A percentile compares a stretch with the other conserved stretches of the same genome.
These are phyloP conservation scores for Neria commutata DNA, from an alignment of 2,888 invertebrate species.

Conservation along the genomic window DNA sequence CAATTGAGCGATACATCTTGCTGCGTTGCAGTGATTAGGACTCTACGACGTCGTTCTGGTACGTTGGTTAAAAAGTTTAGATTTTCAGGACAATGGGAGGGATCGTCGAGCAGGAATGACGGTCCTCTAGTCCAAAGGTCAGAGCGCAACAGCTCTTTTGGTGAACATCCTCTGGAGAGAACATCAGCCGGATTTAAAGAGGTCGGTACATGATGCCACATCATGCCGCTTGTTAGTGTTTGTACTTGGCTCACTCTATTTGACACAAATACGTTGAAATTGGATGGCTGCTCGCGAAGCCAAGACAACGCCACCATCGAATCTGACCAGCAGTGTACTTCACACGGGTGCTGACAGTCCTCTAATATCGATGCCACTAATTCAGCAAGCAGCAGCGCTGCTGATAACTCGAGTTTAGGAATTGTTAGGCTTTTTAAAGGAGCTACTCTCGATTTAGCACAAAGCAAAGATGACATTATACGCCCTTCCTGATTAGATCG, in stretches of 20 bases:
- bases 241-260: conserved; percentile 23
- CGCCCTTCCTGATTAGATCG: neutral
- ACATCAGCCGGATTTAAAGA: conserved; percentile 9
- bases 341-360: neutral
- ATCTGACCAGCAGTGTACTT: conserved; percentile 25
- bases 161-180: conserved; percentile 7
- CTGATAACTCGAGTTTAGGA: conserved; percentile 28
- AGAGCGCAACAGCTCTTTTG: neutral
- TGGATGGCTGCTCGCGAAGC: conserved; percentile 21
- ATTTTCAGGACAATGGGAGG: conserved; percentile 3
- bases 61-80: conserved; percentile 4
- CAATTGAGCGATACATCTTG: neutral
- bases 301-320: conserved; percentile 22
- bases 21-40: neutral
- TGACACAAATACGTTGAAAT: conserved; percentile 28
- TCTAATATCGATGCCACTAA: neutral
- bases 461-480: neutral
- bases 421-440: conserved; percentile 14
- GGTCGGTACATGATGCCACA: conserved; percentile 25
- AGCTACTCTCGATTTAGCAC: neutral
- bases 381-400: conserved; percentile 16
- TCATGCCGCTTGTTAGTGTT: conserved; percentile 21
- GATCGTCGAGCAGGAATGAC: neutral
- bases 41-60: neutral
- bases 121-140: neutral